Evolutionary conservation across 2,888 invertebrate genomes (phyloP), one percentile per base, ranked within the genome.

Genomic region (Cephalotes varians): DNA sequence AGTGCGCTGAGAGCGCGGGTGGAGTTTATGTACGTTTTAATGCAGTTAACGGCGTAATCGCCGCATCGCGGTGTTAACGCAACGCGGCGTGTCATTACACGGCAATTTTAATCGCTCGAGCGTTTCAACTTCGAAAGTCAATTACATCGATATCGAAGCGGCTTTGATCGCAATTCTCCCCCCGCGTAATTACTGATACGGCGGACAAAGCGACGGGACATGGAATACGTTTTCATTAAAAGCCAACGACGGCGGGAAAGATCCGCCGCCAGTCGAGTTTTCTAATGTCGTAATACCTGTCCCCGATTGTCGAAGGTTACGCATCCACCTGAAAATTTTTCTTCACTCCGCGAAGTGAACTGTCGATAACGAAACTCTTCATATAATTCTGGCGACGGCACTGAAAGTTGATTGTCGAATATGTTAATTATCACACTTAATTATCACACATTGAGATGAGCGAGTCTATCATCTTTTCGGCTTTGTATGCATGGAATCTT

Each of bases 121-220:
- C 86, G 84, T 84, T 86, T 73, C 72, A 86, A 81, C 65, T 86
- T 86, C 31, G 65, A 74, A 86, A 85, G 77, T 54, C 79, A 79
- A 86, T 86, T 67, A 84, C 62, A 69, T 73, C 64, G 62, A 81
- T 81, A 74, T 74, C 54, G 81, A 76, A 54, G 51, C 54, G 31
- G 64, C 64, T 81, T 74, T 76, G 81, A 81, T 56, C 64, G 56
- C 64, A 65, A 62, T 54, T 76, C 49, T n/a, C 54, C 44, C 34
- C 37, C 40, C 28, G 67, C 37, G 81, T 81, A 74, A 64, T 74
- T 56, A 74, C 76, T 51, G 76, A 64, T 81, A 62, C 65, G 64
- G 56, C 65, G 47, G 56, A 76, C 77, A 64, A 77, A 58, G 76
- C 54, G 81, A 12, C 44, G 49, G 62, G 34, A 74, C 44, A 60